Conservation (phyloP, 2,113 vertebrate genomes). For the Struthidea cinerea region DNA sequence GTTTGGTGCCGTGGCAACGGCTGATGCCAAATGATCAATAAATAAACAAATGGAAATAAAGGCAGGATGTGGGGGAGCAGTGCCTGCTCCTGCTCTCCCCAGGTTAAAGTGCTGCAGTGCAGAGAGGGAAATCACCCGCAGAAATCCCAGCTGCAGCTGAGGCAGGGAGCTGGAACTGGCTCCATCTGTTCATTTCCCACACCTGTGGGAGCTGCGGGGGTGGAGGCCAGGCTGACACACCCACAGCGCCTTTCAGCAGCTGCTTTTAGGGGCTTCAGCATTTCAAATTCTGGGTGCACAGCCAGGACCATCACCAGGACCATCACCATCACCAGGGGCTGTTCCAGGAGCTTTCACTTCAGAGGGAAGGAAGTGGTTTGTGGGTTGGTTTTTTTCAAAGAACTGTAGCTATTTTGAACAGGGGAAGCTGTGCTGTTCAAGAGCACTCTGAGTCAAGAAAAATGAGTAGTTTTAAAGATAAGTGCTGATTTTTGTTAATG, state of each 20-base stretch:
- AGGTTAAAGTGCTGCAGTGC: not conserved
- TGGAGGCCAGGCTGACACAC: fast-evolving
- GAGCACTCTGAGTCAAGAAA: not conserved
- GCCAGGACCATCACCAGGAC: not conserved
- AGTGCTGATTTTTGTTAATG: not conserved
- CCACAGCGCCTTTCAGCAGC: fast-evolving
- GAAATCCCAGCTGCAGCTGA: fast-evolving
- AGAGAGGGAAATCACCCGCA: fast-evolving
- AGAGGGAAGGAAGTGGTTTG: not conserved
- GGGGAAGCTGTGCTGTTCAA: not conserved
- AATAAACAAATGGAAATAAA: not conserved
- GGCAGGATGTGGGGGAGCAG: fast-evolving
- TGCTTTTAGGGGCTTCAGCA: fast-evolving
- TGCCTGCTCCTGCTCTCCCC: not conserved
- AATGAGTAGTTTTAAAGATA: fast-evolving
- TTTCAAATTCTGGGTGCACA: fast-evolving
- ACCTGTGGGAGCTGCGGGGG: fast-evolving
- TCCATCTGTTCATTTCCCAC: fast-evolving
- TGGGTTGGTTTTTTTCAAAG: not conserved
- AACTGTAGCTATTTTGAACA: not conserved
- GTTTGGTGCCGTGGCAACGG: not conserved
- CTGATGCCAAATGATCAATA: not conserved
- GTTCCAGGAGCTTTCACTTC: not conserved
- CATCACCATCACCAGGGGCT: no score
- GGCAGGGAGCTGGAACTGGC: not conserved